These are phyloP conservation scores for Motacilla tschutschensis DNA, from an alignment of 2,113 vertebrate species.

Conservation along the genomic window DNA sequence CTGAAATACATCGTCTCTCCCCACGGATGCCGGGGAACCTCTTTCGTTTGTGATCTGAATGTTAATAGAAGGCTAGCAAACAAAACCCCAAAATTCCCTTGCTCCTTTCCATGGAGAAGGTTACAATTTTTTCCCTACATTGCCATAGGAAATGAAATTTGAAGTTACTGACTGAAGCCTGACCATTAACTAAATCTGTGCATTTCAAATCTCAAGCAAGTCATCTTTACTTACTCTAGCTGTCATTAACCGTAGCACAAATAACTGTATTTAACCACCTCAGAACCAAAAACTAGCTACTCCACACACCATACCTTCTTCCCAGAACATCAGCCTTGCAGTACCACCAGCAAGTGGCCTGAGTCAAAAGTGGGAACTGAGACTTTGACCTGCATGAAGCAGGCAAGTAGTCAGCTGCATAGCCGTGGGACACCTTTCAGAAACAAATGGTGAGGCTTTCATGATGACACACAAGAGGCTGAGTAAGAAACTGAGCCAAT, in stretches of 20 bases:
- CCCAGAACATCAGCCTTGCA: background rate
- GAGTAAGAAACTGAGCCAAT: background rate
- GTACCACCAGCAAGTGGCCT: background rate
- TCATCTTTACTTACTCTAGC: background rate
- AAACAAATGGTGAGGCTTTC: background rate
- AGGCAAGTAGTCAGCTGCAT: background rate
- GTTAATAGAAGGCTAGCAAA: background rate
- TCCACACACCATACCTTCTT: background rate
- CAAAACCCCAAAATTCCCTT: background rate
- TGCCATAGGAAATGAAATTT: background rate
- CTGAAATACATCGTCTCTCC: background rate
- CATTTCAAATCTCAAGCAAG: background rate
- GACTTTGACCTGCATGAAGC: background rate
- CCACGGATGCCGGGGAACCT: background rate
- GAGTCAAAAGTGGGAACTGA: background rate
- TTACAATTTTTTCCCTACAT: background rate
- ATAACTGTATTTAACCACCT: background rate
- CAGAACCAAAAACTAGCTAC: background rate
- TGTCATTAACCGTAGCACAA: background rate
- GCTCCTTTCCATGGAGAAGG: background rate
- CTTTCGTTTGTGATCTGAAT: background rate
- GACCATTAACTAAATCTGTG: background rate
- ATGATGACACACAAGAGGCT: background rate
- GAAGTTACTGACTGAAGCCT: background rate
- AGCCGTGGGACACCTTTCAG: background rate